These are phyloP conservation scores for Columba livia DNA, from an alignment of 2,113 vertebrate genomes.

Conservation along the genomic window DNA sequence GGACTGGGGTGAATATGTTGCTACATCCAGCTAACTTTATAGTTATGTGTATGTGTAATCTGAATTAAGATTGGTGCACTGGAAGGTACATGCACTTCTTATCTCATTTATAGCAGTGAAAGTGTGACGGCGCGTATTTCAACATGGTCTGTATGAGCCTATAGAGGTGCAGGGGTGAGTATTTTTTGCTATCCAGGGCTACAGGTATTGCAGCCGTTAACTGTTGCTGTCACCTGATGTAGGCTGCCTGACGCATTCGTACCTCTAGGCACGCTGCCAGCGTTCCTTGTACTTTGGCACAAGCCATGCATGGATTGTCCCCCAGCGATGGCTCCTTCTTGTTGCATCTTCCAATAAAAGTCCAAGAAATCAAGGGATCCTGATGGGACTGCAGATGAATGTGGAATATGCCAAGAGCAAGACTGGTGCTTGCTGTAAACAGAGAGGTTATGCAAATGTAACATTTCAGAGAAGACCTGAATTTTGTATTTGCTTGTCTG, in stretches of 20 bases:
- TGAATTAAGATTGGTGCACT: background rate
- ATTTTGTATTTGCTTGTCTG: background rate
- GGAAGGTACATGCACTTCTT: background rate
- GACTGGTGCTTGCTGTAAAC: background rate
- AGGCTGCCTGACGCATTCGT: background rate
- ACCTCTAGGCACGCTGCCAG: accelerated
- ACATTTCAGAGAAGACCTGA: conserved; percentile 18
- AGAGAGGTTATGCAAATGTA: conserved; percentile 30
- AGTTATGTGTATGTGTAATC: background rate
- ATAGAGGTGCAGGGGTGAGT: background rate
- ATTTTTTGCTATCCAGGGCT: background rate
- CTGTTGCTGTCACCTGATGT: background rate
- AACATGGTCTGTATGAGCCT: background rate
- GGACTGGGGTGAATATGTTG: background rate
- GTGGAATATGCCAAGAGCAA: background rate
- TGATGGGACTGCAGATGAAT: background rate
- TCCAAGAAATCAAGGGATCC: background rate
- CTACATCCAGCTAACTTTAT: background rate
- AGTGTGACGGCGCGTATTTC: background rate
- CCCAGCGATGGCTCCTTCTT: background rate
- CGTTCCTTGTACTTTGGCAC: background rate
- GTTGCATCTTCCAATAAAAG: background rate
- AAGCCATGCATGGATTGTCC: background rate
- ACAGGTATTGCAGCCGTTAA: accelerated
- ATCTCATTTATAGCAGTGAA: background rate